Evolutionary conservation across 2,113 vertebrate species (phyloP), one percentile per base, ranked within the genome.

Genomic region (Plestiodon gilberti): DNA sequence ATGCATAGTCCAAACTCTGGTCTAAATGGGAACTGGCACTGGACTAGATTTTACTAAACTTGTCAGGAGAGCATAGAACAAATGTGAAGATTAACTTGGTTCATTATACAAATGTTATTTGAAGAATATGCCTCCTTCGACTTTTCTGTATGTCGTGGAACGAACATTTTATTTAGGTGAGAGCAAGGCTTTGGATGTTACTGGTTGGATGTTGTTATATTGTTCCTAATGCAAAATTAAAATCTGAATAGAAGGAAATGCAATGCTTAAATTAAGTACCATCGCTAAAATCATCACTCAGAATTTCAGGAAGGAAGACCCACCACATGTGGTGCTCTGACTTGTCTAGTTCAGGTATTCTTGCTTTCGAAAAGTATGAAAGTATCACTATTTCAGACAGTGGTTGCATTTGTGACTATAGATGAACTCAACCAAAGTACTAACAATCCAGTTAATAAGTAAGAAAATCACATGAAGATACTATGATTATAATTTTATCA

Each of bases 391-490:
- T 2, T 81, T 85, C 86, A n/a, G n/a, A n/a, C n/a, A 67, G 8
- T 25, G 74, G 13, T 3, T 5, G 0, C 22, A 13, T 30, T 7
- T 81, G 70, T 77, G 25, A 61, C 35, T 62, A 20, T 61, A 57
- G 70, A 33, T 33, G 75, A 43, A 84, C 15, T 84, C 43, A 55
- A n/a, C 35, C 20, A 28, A 80, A 48, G 78, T 80, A 40, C 1
- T 88, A 55, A 71, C 62, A 78, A 90, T 86, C 6, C 4, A 90
- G 25, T 23, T 70, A 0, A 0, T 85, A 79, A 76, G 22, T 90
- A 1, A 35, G 3, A 87, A 91, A 52, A 89, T 78, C 38, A 14
- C 4, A 22, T 48, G 59, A 67, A 85, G 90, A 88, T 81, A 88
- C 33, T 30, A 8, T 1, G 3, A 23, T 64, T 48, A 5, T 28